Conservation (phyloP, 2,113 vertebrate genomes). For the Galemys pyrenaicus region DNA sequence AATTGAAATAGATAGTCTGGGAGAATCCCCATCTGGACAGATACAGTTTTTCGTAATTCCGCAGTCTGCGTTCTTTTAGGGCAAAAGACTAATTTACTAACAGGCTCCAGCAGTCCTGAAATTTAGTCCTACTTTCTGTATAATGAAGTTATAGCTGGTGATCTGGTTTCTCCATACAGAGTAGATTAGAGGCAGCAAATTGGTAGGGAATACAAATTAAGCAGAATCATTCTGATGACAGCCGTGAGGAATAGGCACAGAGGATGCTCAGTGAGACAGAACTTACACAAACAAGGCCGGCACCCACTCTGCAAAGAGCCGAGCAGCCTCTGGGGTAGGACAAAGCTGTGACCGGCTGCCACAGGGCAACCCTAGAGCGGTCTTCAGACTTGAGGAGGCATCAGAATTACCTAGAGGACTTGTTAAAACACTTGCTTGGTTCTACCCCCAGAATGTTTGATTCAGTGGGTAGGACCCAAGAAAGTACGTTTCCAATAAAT, state of each 20-base stretch:
- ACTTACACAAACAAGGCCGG: neutral
- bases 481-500: neutral
- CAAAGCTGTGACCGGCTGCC: accelerated
- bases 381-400: neutral
- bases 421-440: neutral
- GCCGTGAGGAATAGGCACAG: neutral
- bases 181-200: neutral
- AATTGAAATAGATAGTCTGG: neutral
- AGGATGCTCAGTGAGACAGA: neutral
- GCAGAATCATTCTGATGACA: neutral
- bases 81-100: neutral
- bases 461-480: neutral
- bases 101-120: neutral
- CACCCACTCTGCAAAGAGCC: neutral
- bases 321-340: neutral
- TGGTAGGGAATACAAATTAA: neutral
- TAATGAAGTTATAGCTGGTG: constrained; percentile 11
- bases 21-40: neutral
- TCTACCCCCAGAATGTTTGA: neutral
- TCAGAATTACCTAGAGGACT: neutral
- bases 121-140: constrained; percentile 13
- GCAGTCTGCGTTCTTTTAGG: neutral
- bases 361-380: neutral
- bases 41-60: neutral
- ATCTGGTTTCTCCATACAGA: constrained; percentile 33